Evolutionary conservation across 2,113 vertebrate species (phyloP).

Genomic region (Bubalus kerabau): DNA sequence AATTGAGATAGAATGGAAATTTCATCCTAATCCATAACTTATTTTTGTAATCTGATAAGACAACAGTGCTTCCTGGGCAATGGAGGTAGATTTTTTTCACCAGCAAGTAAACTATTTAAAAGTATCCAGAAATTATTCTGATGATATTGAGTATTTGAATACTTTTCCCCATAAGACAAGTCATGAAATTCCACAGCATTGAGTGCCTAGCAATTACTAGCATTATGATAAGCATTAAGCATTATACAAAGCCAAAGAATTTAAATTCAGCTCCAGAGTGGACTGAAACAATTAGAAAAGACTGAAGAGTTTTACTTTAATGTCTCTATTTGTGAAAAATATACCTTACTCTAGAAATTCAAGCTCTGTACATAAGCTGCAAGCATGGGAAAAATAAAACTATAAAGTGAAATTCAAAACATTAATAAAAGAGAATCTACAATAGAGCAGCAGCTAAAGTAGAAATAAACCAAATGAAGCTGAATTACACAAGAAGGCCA

Average conservation of each 20-base stretch:
- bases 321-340: neutral
- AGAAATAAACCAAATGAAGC: conserved; percentile 25
- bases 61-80: neutral
- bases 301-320: neutral
- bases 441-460: conserved; percentile 18
- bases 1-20: neutral
- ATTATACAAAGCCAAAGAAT: neutral
- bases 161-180: neutral
- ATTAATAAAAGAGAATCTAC: conserved; percentile 28
- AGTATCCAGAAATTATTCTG: neutral
- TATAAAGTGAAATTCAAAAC: conserved; percentile 30
- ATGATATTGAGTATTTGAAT: neutral
- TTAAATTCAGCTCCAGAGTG: neutral
- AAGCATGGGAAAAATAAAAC: neutral
- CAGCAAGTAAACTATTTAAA: neutral
- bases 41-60: neutral
- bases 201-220: neutral
- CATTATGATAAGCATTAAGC: neutral
- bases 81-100: neutral
- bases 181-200: neutral
- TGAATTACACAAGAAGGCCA: conserved; percentile 54
- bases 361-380: neutral
- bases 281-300: neutral
- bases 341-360: neutral
- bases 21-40: neutral